A percentile compares a stretch with the other conserved stretches of the same genome.
These are phyloP conservation scores for human (Homo sapiens) DNA, from an alignment of 2,113 vertebrate species.

Conservation along the genomic window GRCh38 chr11:82886501-82887000, in stretches of 20 bases:
- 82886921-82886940: not conserved
- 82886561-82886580: too few relatives aligned
- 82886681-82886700: not conserved
- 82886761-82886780: not conserved
- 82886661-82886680: not conserved
- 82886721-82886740: not conserved
- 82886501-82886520: too few relatives aligned
- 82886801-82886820: not conserved
- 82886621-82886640: not conserved
- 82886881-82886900: not conserved
- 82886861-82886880: not conserved
- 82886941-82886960: not conserved
- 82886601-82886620: not conserved
- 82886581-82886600: not conserved
- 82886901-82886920: slow-evolving; percentile 4
- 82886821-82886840: not conserved
- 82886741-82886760: not conserved
- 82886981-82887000: not conserved
- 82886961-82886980: not conserved
- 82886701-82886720: not conserved
- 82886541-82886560: too few relatives aligned
- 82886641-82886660: not conserved
- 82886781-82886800: not conserved
- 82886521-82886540: too few relatives aligned
- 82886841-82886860: not conserved